Conservation (phyloP, 2,888 invertebrate species). For the Gymnoscelis rufifasciata region DNA sequence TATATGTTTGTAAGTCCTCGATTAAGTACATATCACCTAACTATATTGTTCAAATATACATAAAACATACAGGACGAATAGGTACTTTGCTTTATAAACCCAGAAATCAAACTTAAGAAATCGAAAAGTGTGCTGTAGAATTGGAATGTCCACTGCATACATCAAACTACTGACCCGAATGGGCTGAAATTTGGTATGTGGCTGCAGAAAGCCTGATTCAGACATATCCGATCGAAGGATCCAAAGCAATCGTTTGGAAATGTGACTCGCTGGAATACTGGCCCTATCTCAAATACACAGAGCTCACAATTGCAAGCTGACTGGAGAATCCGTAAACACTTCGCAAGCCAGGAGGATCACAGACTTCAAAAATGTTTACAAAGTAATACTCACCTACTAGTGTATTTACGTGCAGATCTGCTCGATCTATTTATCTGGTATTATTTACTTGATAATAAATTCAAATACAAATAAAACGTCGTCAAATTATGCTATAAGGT, state of each 20-base stretch:
- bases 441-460: no score
- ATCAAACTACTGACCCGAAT: constrained; percentile 17
- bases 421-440: no score
- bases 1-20: constrained; percentile 16
- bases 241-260: constrained; percentile 10
- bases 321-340: background rate
- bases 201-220: constrained; percentile 13
- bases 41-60: no score
- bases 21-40: no score
- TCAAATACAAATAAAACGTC: no score
- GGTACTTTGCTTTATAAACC: background rate
- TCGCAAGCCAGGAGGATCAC: constrained; percentile 1
- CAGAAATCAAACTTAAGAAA: background rate
- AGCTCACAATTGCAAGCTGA: constrained; percentile 1
- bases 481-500: no score
- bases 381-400: background rate
- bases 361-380: constrained; percentile 3
- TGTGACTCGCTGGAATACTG: constrained; percentile 4
- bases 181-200: constrained; percentile 14
- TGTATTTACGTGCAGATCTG: background rate
- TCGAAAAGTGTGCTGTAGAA: constrained; percentile 4
- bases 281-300: constrained; percentile 3
- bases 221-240: constrained; percentile 14
- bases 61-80: no score
- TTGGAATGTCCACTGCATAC: constrained; percentile 19